phyloP scores from a whole-genome alignment of 2,797 vertebrate species.

The Semaprochilodus insignis region DNA sequence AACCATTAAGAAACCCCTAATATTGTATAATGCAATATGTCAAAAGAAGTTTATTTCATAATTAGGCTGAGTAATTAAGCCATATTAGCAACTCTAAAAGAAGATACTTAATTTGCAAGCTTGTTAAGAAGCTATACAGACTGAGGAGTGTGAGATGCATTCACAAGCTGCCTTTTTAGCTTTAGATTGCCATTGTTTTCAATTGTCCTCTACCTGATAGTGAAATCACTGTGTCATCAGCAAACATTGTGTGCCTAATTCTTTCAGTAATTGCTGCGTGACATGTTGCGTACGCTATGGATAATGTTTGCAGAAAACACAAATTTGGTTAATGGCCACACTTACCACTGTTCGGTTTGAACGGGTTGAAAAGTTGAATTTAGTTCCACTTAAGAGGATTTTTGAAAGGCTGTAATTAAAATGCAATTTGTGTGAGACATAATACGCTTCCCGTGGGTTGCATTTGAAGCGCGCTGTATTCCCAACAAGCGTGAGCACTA shows the following conservation, averaged over 20 bases:
- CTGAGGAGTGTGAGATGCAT: not conserved
- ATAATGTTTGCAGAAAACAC: conserved; percentile 2
- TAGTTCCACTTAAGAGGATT: conserved; percentile 69
- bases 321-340: conserved; percentile 20
- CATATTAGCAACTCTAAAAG: not conserved
- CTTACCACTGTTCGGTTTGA: conserved; percentile 38
- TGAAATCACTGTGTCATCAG: not conserved
- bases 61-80: not conserved
- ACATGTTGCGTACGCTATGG: not conserved
- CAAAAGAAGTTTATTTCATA: not conserved
- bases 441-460: conserved; percentile 49
- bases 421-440: conserved; percentile 65
- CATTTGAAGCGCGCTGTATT: conserved; percentile 18
- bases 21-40: not conserved
- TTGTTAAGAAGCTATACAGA: not conserved
- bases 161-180: not conserved
- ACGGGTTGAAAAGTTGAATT: conserved; percentile 69
- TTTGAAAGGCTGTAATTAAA: conserved; percentile 74
- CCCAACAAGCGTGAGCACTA: conserved; percentile 21
- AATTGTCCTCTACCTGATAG: not conserved
- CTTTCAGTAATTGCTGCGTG: not conserved
- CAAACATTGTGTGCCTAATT: not conserved
- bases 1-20: not conserved
- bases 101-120: not conserved
- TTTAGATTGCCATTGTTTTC: not conserved